Conservation (phyloP, 2,888 invertebrate genomes). For the Ophioninae sp. region DNA sequence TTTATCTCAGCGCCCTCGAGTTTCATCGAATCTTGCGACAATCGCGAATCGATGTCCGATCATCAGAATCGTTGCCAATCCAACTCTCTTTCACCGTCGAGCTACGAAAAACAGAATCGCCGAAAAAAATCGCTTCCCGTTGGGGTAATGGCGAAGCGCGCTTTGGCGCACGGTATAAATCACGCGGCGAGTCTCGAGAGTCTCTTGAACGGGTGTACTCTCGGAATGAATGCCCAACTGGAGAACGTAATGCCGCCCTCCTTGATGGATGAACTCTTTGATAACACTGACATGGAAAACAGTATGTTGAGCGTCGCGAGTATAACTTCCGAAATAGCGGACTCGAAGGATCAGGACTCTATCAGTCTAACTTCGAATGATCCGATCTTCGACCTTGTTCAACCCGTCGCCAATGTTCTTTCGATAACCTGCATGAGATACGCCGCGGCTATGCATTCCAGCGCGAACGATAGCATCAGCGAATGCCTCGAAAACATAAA, state of each 20-base stretch:
- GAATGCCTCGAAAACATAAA: conserved; percentile 86
- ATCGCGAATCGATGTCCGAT: conserved; percentile 58
- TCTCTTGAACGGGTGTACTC: conserved; percentile 83
- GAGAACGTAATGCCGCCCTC: conserved; percentile 93
- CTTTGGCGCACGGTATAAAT: conserved; percentile 83
- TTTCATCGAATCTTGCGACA: conserved; percentile 72
- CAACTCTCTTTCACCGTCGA: conserved; percentile 70
- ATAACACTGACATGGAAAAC: conserved; percentile 86
- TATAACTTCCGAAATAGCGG: conserved; percentile 90
- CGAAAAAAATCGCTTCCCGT: conserved; percentile 88
- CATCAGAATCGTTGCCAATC: conserved; percentile 71
- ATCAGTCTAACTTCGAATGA: conserved; percentile 78
- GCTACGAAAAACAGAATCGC: conserved; percentile 56
- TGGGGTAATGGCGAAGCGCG: conserved; percentile 87
- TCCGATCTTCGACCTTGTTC: conserved; percentile 83
- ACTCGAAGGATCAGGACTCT: conserved; percentile 81
- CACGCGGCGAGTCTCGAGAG: conserved; percentile 85
- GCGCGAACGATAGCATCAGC: conserved; percentile 81
- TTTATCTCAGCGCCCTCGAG: conserved; percentile 83
- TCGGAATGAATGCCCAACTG: conserved; percentile 85
- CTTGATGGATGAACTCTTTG: conserved; percentile 86
- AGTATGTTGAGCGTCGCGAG: conserved; percentile 93
- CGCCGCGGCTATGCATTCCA: conserved; percentile 76
- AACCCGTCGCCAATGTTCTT: conserved; percentile 83
- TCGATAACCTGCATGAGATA: conserved; percentile 78